Evolutionary conservation across 2,888 invertebrate species (phyloP).

Genomic region (Eristalinus sepulchralis): DNA sequence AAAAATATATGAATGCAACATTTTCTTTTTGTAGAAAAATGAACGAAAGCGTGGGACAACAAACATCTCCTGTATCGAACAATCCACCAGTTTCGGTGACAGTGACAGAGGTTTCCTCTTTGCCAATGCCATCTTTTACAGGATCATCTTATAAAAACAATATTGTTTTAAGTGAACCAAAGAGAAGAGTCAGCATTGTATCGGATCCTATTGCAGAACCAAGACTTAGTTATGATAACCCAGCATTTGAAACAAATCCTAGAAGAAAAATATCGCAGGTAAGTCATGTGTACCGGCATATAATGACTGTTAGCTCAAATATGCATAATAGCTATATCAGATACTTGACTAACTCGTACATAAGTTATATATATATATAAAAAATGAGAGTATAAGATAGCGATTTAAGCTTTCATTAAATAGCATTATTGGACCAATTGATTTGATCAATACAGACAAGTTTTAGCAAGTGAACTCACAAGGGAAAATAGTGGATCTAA

Average conservation of each 20-base stretch:
- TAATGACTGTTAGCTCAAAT: too few relatives aligned
- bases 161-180: constrained; percentile 80
- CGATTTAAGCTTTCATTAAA: too few relatives aligned
- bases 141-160: constrained; percentile 73
- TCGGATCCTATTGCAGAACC: constrained; percentile 82
- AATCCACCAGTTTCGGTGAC: constrained; percentile 7
- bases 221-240: constrained; percentile 83
- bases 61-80: constrained; percentile 19
- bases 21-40: too few relatives aligned
- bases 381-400: too few relatives aligned
- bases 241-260: constrained; percentile 84
- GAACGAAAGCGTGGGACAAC: constrained; percentile 70
- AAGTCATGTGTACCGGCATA: constrained; percentile 44
- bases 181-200: constrained; percentile 85
- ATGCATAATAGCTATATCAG: too few relatives aligned
- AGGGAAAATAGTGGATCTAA: too few relatives aligned
- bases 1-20: too few relatives aligned
- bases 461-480: too few relatives aligned
- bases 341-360: too few relatives aligned
- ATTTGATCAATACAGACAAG: too few relatives aligned
- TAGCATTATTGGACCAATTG: too few relatives aligned
- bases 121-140: constrained; percentile 50
- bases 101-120: constrained; percentile 38
- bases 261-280: constrained; percentile 81
- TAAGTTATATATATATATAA: too few relatives aligned